These are phyloP conservation scores for Heterodera filipjevi DNA, from an alignment of 2,888 invertebrate species.

Conservation along the genomic window DNA sequence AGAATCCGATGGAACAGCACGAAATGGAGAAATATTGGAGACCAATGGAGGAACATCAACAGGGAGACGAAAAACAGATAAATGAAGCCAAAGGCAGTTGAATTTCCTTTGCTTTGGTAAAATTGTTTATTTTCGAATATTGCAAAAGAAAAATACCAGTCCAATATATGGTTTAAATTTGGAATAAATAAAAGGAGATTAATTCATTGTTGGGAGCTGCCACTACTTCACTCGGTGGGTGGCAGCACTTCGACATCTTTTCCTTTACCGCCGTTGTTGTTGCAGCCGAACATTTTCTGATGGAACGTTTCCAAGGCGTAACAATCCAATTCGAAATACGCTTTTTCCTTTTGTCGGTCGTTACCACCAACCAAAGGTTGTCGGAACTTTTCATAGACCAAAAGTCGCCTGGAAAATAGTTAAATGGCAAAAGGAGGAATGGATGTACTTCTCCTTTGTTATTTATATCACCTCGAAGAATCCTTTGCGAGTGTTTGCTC, in stretches of 20 bases:
- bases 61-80: not conserved
- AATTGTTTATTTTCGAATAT: too few species aligned
- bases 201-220: too few species aligned
- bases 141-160: too few species aligned
- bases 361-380: slow-evolving; percentile 36
- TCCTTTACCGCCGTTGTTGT: too few species aligned
- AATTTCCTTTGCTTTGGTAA: not conserved
- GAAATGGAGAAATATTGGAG: slow-evolving; percentile 18
- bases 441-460: not conserved
- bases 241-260: too few species aligned
- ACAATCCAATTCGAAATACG: slow-evolving; percentile 37
- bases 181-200: too few species aligned
- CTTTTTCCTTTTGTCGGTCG: slow-evolving; percentile 25
- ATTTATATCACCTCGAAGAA: slow-evolving; percentile 44
- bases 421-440: slow-evolving; percentile 1
- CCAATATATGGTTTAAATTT: too few species aligned
- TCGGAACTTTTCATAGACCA: slow-evolving; percentile 51
- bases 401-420: slow-evolving; percentile 49
- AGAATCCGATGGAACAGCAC: slow-evolving; percentile 40
- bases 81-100: not conserved
- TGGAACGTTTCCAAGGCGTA: slow-evolving; percentile 43
- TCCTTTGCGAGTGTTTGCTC: slow-evolving; percentile 79
- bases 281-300: slow-evolving; percentile 41
- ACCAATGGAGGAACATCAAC: not conserved
- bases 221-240: too few species aligned